These are phyloP conservation scores for Galago senegalensis DNA, from an alignment of 2,797 vertebrate species.

Conservation along the genomic window DNA sequence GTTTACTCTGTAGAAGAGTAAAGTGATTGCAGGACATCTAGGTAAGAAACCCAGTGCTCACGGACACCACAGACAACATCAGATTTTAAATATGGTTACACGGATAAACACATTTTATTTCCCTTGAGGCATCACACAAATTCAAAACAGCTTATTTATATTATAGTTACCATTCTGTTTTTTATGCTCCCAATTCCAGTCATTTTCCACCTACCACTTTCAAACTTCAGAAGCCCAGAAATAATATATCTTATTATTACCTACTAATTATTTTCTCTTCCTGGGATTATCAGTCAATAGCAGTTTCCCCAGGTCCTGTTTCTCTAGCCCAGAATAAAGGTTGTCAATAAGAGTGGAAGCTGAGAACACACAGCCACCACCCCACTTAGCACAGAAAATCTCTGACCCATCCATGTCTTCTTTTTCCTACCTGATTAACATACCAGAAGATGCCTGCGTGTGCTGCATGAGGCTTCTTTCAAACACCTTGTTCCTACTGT, in stretches of 20 bases:
- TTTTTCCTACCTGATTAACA: slow-evolving; percentile 63
- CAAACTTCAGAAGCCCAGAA: not conserved
- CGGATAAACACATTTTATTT: not conserved
- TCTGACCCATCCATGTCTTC: not conserved
- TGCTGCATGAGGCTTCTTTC: not conserved
- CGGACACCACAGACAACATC: no score
- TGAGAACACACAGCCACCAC: not conserved
- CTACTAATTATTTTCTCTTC: not conserved
- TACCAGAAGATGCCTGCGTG: not conserved
- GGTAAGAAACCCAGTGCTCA: not conserved
- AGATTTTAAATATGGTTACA: not conserved
- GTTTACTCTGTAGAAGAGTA: not conserved
- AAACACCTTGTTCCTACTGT: not conserved
- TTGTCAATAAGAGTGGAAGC: not conserved
- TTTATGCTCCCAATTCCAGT: not conserved
- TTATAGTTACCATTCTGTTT: not conserved
- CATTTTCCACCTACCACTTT: not conserved
- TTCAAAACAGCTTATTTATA: slow-evolving; percentile 35
- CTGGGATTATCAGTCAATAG: not conserved
- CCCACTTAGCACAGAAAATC: not conserved
- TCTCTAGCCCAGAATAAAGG: not conserved
- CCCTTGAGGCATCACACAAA: not conserved
- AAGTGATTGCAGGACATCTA: not conserved
- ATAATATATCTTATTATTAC: slow-evolving; percentile 2
- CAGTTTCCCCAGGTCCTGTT: not conserved